Base-by-base conservation (phyloP, 1,140 invertebrate genomes). In the Drosophila quadrilineata region DNA sequence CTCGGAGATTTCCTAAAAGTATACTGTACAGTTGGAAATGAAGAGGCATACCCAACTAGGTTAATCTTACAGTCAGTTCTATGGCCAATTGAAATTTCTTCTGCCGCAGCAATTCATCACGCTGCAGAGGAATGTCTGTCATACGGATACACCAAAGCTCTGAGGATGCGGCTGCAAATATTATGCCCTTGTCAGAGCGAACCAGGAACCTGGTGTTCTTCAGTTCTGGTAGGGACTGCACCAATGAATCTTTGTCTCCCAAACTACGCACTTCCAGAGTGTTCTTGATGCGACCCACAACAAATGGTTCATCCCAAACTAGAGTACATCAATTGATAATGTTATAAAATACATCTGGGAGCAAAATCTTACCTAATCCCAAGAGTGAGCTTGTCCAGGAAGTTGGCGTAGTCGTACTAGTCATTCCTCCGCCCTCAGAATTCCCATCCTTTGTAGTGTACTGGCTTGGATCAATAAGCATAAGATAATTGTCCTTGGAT, bases 41-140 rank as follows among this genome's bases (percentile, higher is more conserved):
- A 17, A 3, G 6, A 9, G 12, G 24, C 2, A 52, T 16, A 5
- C n/a, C n/a, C n/a, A n/a, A n/a, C 3, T 14, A 3, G 14, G 0
- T 2, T 19, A 2, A 66, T 92, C 93, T 91, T 91, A 98, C 96
- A n/a, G 95, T 96, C 54, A 99, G 90, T 89, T 96, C 94, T 14
- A 98, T 91, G n/a, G 98, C 98, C 29, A 99, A 90, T 90, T 98
- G 95, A 91, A 98, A 99, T 77, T 98, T 95, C 90, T 98, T 98
- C 70, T 95, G 93, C 66, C 95, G 93, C 0, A 98, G 89, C 14
- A 99, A 91, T 58, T 94, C 93, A 75, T 95, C 91, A 8, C 97
- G 94, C 91, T 99, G 97, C 52, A 93, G 93, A 2, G 93, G 92
- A 50, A 96, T 91, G 59, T 97, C 95, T 3, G 96, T 93, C 6